Percentiles rank a stretch among this genome's conserved stretches.
phyloP scores from a whole-genome alignment of 2,888 invertebrate genomes.

The Pristionchus exspectatus region DNA sequence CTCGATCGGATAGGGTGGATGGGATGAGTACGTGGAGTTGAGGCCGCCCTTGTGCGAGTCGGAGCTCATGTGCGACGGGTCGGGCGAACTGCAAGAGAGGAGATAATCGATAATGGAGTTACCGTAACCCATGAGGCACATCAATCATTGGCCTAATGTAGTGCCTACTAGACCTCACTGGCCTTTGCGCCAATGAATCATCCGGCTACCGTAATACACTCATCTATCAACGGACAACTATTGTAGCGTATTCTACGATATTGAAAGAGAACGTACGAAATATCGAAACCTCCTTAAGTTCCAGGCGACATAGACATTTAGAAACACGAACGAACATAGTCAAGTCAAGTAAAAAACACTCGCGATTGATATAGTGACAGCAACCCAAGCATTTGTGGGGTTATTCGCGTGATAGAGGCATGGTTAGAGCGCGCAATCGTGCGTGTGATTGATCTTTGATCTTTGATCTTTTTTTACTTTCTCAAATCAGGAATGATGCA shows the following conservation, averaged over 20 bases:
- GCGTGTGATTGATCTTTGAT: not conserved
- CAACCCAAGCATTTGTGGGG: no score
- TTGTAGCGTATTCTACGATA: no score
- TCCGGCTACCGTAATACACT: no score
- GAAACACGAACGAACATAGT: no score
- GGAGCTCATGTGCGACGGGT: conserved; percentile 42
- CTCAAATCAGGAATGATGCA: not conserved
- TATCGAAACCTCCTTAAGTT: no score
- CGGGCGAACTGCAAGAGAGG: conserved; percentile 30
- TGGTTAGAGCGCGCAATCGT: not conserved
- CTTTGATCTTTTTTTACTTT: not conserved
- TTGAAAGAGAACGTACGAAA: no score
- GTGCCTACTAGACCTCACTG: not conserved
- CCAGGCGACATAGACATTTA: no score
- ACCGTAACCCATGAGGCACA: not conserved
- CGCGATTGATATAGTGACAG: no score
- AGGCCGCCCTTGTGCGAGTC: conserved; percentile 25
- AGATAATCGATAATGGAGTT: not conserved
- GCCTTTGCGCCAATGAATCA: no score
- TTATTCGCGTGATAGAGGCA: no score
- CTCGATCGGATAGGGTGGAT: conserved; percentile 49
- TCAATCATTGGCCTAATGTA: not conserved
- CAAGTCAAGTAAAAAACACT: no score
- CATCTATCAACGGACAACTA: no score
- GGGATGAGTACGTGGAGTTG: conserved; percentile 29